Evolutionary conservation across 2,797 vertebrate species (phyloP).

Genomic region (Sebastes vulpes): DNA sequence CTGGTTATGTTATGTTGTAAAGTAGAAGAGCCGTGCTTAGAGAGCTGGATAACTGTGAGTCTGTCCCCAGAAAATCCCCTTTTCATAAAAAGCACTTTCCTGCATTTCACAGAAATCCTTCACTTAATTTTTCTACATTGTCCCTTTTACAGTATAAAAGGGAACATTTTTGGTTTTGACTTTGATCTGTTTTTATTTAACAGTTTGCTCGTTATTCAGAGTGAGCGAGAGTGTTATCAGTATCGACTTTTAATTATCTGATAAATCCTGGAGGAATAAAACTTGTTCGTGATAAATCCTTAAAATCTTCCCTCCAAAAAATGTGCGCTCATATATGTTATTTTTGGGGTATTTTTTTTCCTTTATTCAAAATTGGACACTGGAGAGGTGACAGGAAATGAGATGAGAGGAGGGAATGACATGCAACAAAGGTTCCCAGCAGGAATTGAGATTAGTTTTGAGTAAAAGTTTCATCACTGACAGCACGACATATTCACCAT

Average conservation of each 20-base stretch:
- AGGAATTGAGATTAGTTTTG: not conserved
- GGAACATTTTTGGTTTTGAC: slow-evolving; percentile 17
- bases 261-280: slow-evolving; percentile 11
- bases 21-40: slow-evolving; percentile 44
- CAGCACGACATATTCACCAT: not conserved
- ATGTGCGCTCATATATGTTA: not conserved
- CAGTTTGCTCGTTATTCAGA: slow-evolving; percentile 3
- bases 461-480: not conserved
- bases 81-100: slow-evolving; percentile 60
- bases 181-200: slow-evolving; percentile 36
- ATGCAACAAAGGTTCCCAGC: not conserved
- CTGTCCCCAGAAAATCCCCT: slow-evolving; percentile 47
- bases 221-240: not conserved
- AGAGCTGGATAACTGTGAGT: slow-evolving; percentile 43
- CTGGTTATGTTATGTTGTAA: slow-evolving; percentile 25
- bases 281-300: not conserved
- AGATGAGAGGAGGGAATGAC: not conserved
- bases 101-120: slow-evolving; percentile 54
- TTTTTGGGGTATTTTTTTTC: slow-evolving; percentile 3
- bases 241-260: slow-evolving; percentile 6
- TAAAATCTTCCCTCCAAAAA: not conserved
- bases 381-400: not conserved
- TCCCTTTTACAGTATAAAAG: slow-evolving; percentile 18
- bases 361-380: not conserved
- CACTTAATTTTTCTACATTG: slow-evolving; percentile 41